Base-by-base conservation (phyloP, 2,113 vertebrate genomes). In the Lepidothrix coronata region DNA sequence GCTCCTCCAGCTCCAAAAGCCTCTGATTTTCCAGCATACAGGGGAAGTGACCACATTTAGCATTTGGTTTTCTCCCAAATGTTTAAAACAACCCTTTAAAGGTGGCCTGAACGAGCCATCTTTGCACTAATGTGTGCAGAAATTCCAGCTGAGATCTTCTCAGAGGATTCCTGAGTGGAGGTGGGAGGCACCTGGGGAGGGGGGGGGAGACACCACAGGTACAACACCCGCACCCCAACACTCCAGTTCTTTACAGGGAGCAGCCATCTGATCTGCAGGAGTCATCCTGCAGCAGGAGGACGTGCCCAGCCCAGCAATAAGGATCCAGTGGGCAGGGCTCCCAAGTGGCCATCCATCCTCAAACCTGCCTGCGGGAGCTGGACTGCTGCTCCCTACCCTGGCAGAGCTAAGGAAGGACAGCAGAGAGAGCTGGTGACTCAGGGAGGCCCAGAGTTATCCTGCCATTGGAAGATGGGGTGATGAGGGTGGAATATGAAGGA, bases 271-370 rank as follows among this genome's bases (percentile, higher is more conserved):
- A 44, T 17, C n/a, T 46, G 70, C 70, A 61, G 14, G 37, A 61
- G 51, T 4, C 61, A n/a, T 14, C 37, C 51, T 39, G 31, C 54
- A 25, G 78, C 62, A 84, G 44, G 19, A 73, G 52, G 44, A n/a
- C 0, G 0, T 25, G 54, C 75, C 5, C 10, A 58, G 58, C 22
- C 16, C 0, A 0, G 22, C 24, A 1, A 14, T 2, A 55, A 22
- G 0, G 1, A 77, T 14, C 59, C 46, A 7, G 21, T 6, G 30
- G 89, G 74, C 52, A 85, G 52, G 2, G 1, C 6, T 30, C 76
- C 75, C 78, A 39, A 12, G 39, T 4, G 30, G 28, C 79, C 74
- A 59, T 3, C n/a, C 33, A 2, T 4, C 71, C 72, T 59, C 57
- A 37, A 22, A 12, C 2, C 0, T 24, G 31, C 37, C 63, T n/a